A percentile compares a stretch with the other conserved stretches of the same genome.
phyloP scores from a whole-genome alignment of 2,888 invertebrate species.

The Blera fallax region DNA sequence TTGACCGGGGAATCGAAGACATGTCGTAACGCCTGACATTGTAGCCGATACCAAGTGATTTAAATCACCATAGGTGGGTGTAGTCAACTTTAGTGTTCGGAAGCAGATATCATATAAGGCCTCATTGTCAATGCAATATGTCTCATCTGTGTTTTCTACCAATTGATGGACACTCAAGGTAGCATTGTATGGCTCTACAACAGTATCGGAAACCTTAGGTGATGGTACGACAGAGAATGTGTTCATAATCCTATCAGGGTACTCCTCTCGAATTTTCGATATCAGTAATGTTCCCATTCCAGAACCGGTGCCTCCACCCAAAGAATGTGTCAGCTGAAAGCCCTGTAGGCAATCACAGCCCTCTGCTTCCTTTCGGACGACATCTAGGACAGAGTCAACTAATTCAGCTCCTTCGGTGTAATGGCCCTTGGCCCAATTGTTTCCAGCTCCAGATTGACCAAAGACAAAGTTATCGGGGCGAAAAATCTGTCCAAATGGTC shows the following conservation, averaged over 20 bases:
- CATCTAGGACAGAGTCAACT: slow-evolving; percentile 92
- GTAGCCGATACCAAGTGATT: slow-evolving; percentile 95
- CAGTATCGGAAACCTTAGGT: slow-evolving; percentile 88
- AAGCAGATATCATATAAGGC: slow-evolving; percentile 96
- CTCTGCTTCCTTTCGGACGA: slow-evolving; percentile 93
- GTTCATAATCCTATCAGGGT: slow-evolving; percentile 93
- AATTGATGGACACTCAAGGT: slow-evolving; percentile 94
- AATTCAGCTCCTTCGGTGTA: slow-evolving; percentile 96
- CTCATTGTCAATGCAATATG: slow-evolving; percentile 96
- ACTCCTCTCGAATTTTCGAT: slow-evolving; percentile 94
- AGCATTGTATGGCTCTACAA: slow-evolving; percentile 92
- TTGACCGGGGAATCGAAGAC: slow-evolving; percentile 95
- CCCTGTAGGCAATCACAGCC: slow-evolving; percentile 95
- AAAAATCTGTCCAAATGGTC: slow-evolving; percentile 96
- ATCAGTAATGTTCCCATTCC: slow-evolving; percentile 94
- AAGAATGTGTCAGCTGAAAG: slow-evolving; percentile 90
- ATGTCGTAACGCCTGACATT: slow-evolving; percentile 94
- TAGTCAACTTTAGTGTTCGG: slow-evolving; percentile 92
- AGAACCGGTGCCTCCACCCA: slow-evolving; percentile 94
- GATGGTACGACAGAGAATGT: slow-evolving; percentile 93
- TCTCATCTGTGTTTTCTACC: slow-evolving; percentile 95
- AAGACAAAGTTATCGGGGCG: slow-evolving; percentile 98
- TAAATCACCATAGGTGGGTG: slow-evolving; percentile 95
- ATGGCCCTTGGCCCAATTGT: slow-evolving; percentile 95
- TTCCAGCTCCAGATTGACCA: slow-evolving; percentile 92